phyloP scores from a whole-genome alignment of 2,888 invertebrate genomes.

The Apotomis turbidana region DNA sequence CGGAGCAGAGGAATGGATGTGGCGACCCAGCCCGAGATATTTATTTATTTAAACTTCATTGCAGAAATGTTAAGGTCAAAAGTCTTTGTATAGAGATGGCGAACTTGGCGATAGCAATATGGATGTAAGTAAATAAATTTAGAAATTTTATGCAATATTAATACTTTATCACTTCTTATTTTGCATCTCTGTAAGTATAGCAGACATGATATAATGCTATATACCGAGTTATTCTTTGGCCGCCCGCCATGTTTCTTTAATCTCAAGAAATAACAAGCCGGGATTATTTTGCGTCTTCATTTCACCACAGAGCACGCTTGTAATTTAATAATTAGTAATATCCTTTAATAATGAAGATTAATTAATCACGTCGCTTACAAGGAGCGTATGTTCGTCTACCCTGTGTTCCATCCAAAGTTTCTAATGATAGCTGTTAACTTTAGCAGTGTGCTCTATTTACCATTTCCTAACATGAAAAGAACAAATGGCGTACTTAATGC shows the following conservation, averaged over 20 bases:
- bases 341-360: background rate
- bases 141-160: no score
- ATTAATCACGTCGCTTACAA: background rate
- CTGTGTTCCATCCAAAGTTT: background rate
- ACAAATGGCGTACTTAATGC: no score
- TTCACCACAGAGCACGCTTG: background rate
- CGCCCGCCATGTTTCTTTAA: background rate
- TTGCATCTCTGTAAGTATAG: background rate
- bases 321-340: background rate
- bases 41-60: no score
- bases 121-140: no score
- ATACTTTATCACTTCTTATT: background rate
- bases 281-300: background rate
- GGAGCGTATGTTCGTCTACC: background rate
- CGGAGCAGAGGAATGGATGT: no score
- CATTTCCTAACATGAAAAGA: no score
- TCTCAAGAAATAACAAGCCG: background rate
- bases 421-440: no score
- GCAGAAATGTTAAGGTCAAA: no score
- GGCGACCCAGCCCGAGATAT: no score
- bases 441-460: no score
- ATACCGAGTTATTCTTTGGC: background rate
- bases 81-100: no score
- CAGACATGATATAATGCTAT: background rate
- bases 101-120: no score